Evolutionary conservation across 2,888 invertebrate species (phyloP).

Genomic region (Ormia ochracea): DNA sequence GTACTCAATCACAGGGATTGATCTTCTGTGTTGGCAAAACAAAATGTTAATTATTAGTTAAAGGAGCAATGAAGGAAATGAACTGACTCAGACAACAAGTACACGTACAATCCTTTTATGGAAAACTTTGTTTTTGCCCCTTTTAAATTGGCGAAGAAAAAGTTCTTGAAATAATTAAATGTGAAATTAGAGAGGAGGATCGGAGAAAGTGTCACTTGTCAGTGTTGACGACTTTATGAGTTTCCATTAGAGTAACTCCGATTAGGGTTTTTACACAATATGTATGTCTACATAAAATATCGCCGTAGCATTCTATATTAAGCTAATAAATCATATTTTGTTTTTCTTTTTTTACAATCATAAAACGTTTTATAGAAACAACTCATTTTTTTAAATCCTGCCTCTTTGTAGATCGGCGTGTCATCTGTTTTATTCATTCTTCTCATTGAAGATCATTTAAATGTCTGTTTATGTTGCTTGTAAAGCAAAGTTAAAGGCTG

Average conservation of each 20-base stretch:
- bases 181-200: not conserved
- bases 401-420: no score
- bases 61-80: conserved; percentile 6
- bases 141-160: no score
- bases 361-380: no score
- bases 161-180: not conserved
- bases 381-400: no score
- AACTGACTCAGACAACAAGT: not conserved
- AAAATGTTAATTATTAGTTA: conserved; percentile 61
- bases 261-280: not conserved
- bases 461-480: not conserved
- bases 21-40: conserved; percentile 57
- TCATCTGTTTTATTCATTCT: no score
- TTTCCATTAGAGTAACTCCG: conserved; percentile 52
- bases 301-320: not conserved
- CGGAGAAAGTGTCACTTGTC: conserved; percentile 57
- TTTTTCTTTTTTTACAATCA: no score
- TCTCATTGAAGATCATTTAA: not conserved
- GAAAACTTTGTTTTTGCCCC: not conserved
- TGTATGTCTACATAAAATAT: not conserved
- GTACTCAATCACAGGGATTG: not conserved
- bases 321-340: conserved; percentile 4
- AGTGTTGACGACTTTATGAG: conserved; percentile 57
- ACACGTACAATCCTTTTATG: not conserved
- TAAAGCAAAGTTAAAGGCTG: no score